Base-by-base conservation (phyloP, 2,888 invertebrate genomes). In the Chymomyza fuscimana region DNA sequence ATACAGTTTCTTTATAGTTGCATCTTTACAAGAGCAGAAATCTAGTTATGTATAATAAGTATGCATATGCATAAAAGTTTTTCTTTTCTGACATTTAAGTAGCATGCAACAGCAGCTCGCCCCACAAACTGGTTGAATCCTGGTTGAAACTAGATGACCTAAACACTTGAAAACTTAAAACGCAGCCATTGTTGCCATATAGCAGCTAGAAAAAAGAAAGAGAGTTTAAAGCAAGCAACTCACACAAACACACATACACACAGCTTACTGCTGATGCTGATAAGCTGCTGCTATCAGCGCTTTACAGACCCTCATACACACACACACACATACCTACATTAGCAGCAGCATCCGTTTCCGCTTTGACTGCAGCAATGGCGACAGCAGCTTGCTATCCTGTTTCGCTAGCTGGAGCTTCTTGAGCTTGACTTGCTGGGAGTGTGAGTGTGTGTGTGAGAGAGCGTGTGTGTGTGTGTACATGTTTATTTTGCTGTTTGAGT, bases 241-340 rank as follows among this genome's bases (percentile, higher is more conserved):
- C 51, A 3, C 52, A 61, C 52, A 22, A 29, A 58, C 22, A 19
- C 58, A 19, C 58, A 58, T 15, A 50, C 1, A 51, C 16, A 54
- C 66, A 36, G 15, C 65, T 64, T 67, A 58, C 56, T 54, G 81
- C 70, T 67, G 64, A 59, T 56, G 63, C 74, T 79, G 82, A 87
- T 82, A 87, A 87, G 86, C 86, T 69, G 77, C 60, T 77, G 81
- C 83, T 86, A 82, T 87, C 87, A 87, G 77, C 82, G 86, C 79
- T 81, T 86, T 86, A 62, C 70, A 25, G 58, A 69, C 65, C 75
- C 65, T 50, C 63, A 63, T 61, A 79, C 86, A 80, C 59, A 69
- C 69, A 64, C 58, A 19, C 58, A 19, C 58, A 58, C 32, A 15
- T 5, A 10, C 15, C 7, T 54, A n/a, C 52, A 50, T 50, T 32